A percentile compares a stretch with the other conserved stretches of the same genome.
These are phyloP conservation scores for Apodemus speciosus DNA, from an alignment of 2,113 vertebrate genomes.

Conservation along the genomic window DNA sequence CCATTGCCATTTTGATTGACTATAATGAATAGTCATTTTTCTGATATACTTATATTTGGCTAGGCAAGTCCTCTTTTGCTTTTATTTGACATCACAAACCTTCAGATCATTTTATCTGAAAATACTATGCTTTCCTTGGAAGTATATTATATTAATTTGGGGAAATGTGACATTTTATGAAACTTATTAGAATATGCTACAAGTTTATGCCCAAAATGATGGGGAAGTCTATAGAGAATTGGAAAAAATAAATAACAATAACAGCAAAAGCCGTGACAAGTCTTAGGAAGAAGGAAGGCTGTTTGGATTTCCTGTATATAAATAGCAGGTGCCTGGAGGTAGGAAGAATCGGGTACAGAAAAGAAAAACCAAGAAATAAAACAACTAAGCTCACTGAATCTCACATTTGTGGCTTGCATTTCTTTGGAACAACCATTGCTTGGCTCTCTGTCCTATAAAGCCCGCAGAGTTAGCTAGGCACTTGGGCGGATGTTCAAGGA, in stretches of 20 bases:
- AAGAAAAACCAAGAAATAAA: not conserved
- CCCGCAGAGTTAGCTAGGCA: not conserved
- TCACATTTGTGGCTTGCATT: not conserved
- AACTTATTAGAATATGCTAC: not conserved
- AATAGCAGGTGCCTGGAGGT: not conserved
- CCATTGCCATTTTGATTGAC: not conserved
- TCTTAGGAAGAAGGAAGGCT: not conserved
- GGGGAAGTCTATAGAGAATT: not conserved
- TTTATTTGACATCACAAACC: conserved; percentile 23
- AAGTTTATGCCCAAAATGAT: not conserved
- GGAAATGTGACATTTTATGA: not conserved
- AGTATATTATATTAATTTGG: not conserved
- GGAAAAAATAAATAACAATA: not conserved
- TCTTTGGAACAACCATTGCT: not conserved
- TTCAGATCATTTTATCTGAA: conserved; percentile 46
- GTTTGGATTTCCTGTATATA: not conserved
- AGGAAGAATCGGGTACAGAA: not conserved
- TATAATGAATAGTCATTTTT: conserved; percentile 3
- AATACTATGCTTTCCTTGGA: not conserved
- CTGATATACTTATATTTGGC: not conserved
- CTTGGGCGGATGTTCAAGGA: not conserved
- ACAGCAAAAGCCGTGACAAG: not conserved
- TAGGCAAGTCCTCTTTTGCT: not conserved
- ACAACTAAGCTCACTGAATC: not conserved
- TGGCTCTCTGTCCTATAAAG: not conserved